phyloP scores from a whole-genome alignment of 2,888 invertebrate genomes.

The Lucinisca nassula region DNA sequence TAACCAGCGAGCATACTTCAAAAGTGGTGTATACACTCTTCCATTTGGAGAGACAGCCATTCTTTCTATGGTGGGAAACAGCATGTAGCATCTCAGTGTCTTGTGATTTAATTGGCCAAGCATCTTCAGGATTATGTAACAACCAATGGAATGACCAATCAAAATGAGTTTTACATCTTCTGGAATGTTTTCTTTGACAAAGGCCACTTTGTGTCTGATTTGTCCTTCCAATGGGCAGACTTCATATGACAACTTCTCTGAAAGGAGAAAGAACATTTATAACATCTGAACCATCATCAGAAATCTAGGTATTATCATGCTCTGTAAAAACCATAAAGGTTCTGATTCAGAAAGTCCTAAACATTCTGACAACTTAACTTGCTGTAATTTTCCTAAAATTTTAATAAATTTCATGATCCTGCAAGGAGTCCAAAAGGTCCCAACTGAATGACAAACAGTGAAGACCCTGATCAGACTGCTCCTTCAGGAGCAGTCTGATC shows the following conservation, averaged over 20 bases:
- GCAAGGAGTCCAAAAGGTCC: too few species aligned
- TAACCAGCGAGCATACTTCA: conserved; percentile 89
- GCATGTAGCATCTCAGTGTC: conserved; percentile 89
- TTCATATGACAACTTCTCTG: conserved; percentile 74
- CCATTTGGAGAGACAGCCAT: conserved; percentile 94
- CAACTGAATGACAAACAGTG: too few species aligned
- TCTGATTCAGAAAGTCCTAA: too few species aligned
- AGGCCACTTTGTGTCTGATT: conserved; percentile 93
- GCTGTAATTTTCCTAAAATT: too few species aligned
- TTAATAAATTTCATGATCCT: too few species aligned
- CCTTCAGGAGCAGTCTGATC: too few species aligned
- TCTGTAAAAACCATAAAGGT: too few species aligned
- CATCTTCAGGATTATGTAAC: conserved; percentile 94
- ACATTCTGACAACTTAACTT: too few species aligned
- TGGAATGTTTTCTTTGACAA: conserved; percentile 93
- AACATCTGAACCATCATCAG: too few species aligned
- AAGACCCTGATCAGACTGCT: too few species aligned
- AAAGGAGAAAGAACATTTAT: conserved; percentile 31
- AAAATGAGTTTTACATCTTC: conserved; percentile 92
- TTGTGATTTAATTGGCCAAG: conserved; percentile 89
- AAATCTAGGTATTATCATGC: too few species aligned
- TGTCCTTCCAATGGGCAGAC: conserved; percentile 92
- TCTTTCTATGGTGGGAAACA: conserved; percentile 96
- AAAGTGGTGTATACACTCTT: conserved; percentile 90
- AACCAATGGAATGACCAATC: conserved; percentile 97